phyloP scores from a whole-genome alignment of 2,888 invertebrate species.

The Lycophotia porphyrea region DNA sequence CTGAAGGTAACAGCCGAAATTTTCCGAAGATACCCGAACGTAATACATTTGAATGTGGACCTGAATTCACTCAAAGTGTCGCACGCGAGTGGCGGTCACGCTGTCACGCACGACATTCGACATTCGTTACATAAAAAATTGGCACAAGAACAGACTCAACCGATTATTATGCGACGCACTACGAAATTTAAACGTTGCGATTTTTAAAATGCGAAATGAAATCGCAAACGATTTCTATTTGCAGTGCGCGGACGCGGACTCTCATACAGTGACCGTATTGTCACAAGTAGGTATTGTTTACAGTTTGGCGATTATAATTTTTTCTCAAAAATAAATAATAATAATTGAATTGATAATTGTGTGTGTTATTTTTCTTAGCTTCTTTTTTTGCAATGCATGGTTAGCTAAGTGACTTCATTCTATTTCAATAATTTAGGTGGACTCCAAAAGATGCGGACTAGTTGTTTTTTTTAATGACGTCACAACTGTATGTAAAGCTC shows the following conservation, averaged over 20 bases:
- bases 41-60: conserved; percentile 27
- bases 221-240: background rate
- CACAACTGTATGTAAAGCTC: background rate
- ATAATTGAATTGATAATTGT: too few relatives aligned
- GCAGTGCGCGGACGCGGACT: background rate
- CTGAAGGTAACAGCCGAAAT: conserved; percentile 8
- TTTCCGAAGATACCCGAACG: conserved; percentile 39
- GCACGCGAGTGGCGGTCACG: conserved; percentile 41
- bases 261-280: background rate
- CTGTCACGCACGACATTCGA: conserved; percentile 44
- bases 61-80: conserved; percentile 14
- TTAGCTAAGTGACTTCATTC: background rate
- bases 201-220: background rate
- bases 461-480: background rate
- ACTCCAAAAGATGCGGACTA: too few relatives aligned
- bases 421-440: background rate
- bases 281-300: too few relatives aligned
- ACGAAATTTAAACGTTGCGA: background rate
- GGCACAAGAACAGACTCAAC: conserved; percentile 66
- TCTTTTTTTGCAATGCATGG: too few relatives aligned
- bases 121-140: conserved; percentile 66
- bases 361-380: too few relatives aligned
- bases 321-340: too few relatives aligned
- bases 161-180: conserved; percentile 42
- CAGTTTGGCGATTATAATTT: background rate